These are phyloP conservation scores for Alexandromys fortis DNA, from an alignment of 2,113 vertebrate genomes.

Conservation along the genomic window DNA sequence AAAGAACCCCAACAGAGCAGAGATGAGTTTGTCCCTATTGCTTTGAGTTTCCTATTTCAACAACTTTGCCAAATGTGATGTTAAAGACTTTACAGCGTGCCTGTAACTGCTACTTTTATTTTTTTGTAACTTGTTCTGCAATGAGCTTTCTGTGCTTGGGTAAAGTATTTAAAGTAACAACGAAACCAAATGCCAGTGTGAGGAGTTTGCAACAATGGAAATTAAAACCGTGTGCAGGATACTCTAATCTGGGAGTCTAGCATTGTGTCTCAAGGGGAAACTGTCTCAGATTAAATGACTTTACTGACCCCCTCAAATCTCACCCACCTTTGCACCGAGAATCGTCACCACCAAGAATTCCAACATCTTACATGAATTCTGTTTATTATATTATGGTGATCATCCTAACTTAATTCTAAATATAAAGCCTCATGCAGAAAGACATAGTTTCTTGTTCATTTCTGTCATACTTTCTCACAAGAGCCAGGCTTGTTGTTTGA, in stretches of 20 bases:
- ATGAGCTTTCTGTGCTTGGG: constrained; percentile 43
- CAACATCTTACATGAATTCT: neutral
- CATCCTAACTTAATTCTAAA: neutral
- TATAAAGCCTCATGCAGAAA: neutral
- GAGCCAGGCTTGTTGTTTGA: neutral
- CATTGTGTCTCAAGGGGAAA: constrained; percentile 78
- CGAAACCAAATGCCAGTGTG: constrained; percentile 74
- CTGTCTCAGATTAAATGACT: neutral
- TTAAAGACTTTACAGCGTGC: neutral
- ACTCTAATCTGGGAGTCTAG: neutral
- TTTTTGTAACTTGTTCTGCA: neutral
- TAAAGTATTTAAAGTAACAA: constrained; percentile 64
- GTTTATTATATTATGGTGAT: neutral
- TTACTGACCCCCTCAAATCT: neutral
- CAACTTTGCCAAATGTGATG: constrained; percentile 9
- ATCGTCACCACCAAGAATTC: neutral
- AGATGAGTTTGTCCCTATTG: neutral
- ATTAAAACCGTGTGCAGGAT: neutral
- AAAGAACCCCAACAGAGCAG: neutral
- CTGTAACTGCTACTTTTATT: neutral
- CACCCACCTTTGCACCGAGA: neutral
- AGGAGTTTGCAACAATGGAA: neutral
- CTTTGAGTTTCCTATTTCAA: neutral
- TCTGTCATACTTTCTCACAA: neutral
- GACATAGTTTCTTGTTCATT: neutral